Evolutionary conservation across 1,140 invertebrate genomes (phyloP), one percentile per base, ranked within the genome.

Genomic region (Drosophila insularis): DNA sequence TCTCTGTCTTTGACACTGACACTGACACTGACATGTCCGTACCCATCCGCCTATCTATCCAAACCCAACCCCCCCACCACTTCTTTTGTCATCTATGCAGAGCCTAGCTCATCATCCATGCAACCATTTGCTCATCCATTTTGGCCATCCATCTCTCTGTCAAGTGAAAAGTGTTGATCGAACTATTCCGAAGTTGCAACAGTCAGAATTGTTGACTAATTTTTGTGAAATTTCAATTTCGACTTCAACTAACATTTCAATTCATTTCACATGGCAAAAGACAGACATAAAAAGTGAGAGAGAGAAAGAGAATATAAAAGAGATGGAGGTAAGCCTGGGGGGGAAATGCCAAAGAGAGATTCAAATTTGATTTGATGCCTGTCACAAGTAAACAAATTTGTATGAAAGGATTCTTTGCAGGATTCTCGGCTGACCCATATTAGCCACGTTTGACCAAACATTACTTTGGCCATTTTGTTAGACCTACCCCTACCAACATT

Each of bases 381-480:
- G 61, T 63, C 61, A 63, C 43, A 72, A 68, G 81, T 86, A 84
- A 74, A 78, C 81, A 78, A 50, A 86, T 86, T 85, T 74, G 63
- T 73, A 86, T 86, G 78, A 81, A 64, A 67, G 78, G 61, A 69
- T 63, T 67, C 66, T 67, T 71, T 60, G 43, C 65, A 17, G 5
- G 32, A 37, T 21, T 58, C 39, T 61, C 23, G 19, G 60, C 8
- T 62, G 71, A 54, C 43, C 43, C 73, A 46, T 75, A 82, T 87
- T 89, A 80, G 82, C 69, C 70, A 82, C 82, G 75, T 79, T 86
- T 86, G 82, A 79, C 79, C 79, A 87, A 79, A 54, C 79, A 79
- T 87, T 87, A 74, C 76, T 78, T 75, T 77, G 71, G 63, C 76
- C 72, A 69, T 81, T 46, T 50, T 50, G 43, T 50, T 19, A 50